Percentiles rank a stretch among this genome's conserved stretches.
Evolutionary conservation across 2,113 vertebrate species (phyloP).

Genomic region (Xerus inauris): DNA sequence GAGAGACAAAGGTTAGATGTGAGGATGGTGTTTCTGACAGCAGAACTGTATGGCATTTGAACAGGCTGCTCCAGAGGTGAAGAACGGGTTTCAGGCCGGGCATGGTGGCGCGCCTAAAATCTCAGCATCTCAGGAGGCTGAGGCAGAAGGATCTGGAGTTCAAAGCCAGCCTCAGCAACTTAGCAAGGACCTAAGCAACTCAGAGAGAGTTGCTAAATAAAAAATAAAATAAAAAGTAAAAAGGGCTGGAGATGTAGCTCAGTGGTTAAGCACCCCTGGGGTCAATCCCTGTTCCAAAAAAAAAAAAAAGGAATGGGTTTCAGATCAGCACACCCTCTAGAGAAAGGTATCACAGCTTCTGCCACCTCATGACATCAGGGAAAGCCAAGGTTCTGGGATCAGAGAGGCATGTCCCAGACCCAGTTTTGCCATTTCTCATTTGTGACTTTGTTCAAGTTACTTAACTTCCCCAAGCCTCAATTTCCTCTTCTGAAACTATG

Average conservation of each 20-base stretch:
- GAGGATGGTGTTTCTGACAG: neutral
- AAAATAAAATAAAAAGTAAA: too few relatives aligned
- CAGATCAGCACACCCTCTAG: neutral
- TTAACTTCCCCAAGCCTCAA: neutral
- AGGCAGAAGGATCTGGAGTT: neutral
- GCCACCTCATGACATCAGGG: rapidly evolving
- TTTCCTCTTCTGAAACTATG: neutral
- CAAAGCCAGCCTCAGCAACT: neutral
- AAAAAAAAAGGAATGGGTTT: neutral
- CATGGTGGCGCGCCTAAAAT: neutral
- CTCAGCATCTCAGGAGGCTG: neutral
- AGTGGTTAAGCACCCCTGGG: neutral
- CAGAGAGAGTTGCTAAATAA: neutral
- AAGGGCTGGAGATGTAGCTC: neutral
- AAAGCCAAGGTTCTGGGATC: neutral
- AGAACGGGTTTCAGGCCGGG: neutral
- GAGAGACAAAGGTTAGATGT: neutral
- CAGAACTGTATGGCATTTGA: neutral
- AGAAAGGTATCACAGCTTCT: neutral
- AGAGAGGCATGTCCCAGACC: neutral
- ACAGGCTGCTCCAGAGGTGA: neutral
- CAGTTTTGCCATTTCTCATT: neutral
- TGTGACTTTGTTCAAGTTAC: neutral
- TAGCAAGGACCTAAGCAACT: neutral
- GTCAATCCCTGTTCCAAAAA: neutral